Base-by-base conservation (phyloP, 2,113 vertebrate species). In the Galbula dea region DNA sequence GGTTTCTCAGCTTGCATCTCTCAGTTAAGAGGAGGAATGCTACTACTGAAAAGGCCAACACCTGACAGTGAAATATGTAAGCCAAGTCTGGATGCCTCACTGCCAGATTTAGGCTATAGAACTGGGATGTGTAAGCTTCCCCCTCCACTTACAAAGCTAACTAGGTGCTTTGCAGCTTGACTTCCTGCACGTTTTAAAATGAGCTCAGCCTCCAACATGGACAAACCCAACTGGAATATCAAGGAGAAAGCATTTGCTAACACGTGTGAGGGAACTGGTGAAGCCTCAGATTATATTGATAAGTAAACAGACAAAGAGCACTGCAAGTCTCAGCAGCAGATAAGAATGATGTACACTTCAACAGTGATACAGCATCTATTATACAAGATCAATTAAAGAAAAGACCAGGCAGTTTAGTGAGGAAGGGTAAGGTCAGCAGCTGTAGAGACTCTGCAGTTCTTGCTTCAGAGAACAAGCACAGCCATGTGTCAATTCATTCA, bases 401-500 rank as follows among this genome's bases (percentile, higher is more conserved):
- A 63, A 90, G 83, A 46, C 24, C 36, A 61, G 76, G 65, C 66
- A 71, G 66, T n/a, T 61, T 51, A 92, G 26, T 7, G 54, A 52
- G 48, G 79, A 71, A 85, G 59, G 55, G 57, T 12, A 54, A 90
- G 73, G 82, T 78, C 73, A 74, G 78, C 2, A 82, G 73, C 79
- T 58, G 63, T 7, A 84, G 27, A 89, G 62, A 68, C 52, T 37
- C 66, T 78, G 55, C 83, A 86, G 65, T 52, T 86, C 69, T 55
- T 62, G 41, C 86, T 78, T 82, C 54, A 73, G 77, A 93, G 84
- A 82, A 72, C 10, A 63, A 51, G 72, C 48, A 48, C 45, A 67
- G 61, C 65, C 75, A 58, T 6, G 66, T 91, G 69, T 51, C 71
- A 86, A 71, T 79, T 77, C 81, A 86, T 89, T 90, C 87, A 86